A percentile compares a stretch with the other conserved stretches of the same genome.
Conservation (phyloP, 2,888 invertebrate species). For the Eulithis prunata region DNA sequence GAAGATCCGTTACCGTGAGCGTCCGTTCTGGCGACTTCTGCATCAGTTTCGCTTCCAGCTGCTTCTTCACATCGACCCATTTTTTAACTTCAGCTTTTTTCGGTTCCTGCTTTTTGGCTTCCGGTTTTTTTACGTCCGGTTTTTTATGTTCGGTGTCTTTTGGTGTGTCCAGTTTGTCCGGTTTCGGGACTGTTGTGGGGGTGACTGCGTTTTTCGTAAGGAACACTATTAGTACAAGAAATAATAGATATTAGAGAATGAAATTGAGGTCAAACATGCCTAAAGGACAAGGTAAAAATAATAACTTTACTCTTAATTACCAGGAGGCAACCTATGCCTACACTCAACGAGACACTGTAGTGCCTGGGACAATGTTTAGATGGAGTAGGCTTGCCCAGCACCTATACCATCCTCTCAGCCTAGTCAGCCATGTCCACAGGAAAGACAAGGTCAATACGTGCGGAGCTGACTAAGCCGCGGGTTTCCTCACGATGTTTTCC, state of each 20-base stretch:
- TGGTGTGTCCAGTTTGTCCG: constrained; percentile 20
- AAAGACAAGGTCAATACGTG: no score
- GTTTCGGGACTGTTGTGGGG: constrained; percentile 51
- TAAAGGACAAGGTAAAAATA: no score
- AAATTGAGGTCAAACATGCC: no score
- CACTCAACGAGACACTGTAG: no score
- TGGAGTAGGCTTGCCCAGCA: no score
- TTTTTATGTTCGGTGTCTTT: constrained; percentile 13
- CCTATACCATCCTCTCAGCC: no score
- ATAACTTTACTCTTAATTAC: no score
- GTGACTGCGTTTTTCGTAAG: constrained; percentile 50
- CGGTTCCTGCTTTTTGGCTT: constrained; percentile 10
- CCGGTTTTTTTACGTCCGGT: constrained; percentile 15
- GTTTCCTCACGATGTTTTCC: no score
- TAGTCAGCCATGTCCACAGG: no score
- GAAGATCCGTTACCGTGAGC: background rate
- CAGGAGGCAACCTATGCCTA: no score
- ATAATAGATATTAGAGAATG: background rate
- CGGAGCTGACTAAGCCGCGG: no score
- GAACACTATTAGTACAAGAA: constrained; percentile 4
- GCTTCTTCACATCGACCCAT: constrained; percentile 17
- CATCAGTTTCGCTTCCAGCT: constrained; percentile 26
- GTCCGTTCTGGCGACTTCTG: constrained; percentile 19
- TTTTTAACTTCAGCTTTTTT: constrained; percentile 15
- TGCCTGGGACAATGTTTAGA: no score